Evolutionary conservation across 2,888 invertebrate genomes (phyloP).

Genomic region (Andrena hattorfiana): DNA sequence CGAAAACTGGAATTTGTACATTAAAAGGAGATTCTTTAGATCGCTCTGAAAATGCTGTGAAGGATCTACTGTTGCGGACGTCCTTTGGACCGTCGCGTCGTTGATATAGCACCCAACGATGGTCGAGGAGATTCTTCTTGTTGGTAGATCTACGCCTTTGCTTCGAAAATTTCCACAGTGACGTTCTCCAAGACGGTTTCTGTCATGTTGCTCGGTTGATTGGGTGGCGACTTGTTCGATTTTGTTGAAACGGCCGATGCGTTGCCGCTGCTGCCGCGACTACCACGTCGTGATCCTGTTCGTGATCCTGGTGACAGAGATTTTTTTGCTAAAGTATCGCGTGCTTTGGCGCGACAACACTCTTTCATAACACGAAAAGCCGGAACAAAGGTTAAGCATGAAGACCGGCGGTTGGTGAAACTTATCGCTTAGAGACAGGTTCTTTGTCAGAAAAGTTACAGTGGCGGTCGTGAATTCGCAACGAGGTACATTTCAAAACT

Average conservation of each 20-base stretch:
- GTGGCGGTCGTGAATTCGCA: conserved; percentile 26
- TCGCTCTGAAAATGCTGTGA: conserved; percentile 8
- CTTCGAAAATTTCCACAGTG: conserved; percentile 92
- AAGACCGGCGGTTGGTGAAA: conserved; percentile 54
- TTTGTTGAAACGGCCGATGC: conserved; percentile 91
- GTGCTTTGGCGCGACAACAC: conserved; percentile 60
- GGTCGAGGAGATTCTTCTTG: not conserved
- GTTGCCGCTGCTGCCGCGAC: conserved; percentile 90
- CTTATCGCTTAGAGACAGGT: conserved; percentile 23
- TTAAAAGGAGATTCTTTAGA: conserved; percentile 9
- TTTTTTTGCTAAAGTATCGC: conserved; percentile 78
- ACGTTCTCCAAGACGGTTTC: conserved; percentile 86
- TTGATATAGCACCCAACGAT: conserved; percentile 16
- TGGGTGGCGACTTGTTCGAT: conserved; percentile 86
- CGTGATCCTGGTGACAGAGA: conserved; percentile 84
- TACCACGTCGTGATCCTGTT: conserved; percentile 89
- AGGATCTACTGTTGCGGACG: not conserved
- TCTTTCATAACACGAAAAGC: conserved; percentile 69
- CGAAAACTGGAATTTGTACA: conserved; percentile 2
- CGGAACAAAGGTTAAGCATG: conserved; percentile 62
- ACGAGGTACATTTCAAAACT: not conserved
- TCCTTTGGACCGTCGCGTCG: not conserved
- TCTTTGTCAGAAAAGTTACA: conserved; percentile 22
- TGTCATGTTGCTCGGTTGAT: conserved; percentile 74
- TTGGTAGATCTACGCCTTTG: conserved; percentile 85